Percentiles rank a stretch among this genome's conserved stretches.
Conservation (phyloP, 2,113 vertebrate species). For the Triplophysa tibetana region DNA sequence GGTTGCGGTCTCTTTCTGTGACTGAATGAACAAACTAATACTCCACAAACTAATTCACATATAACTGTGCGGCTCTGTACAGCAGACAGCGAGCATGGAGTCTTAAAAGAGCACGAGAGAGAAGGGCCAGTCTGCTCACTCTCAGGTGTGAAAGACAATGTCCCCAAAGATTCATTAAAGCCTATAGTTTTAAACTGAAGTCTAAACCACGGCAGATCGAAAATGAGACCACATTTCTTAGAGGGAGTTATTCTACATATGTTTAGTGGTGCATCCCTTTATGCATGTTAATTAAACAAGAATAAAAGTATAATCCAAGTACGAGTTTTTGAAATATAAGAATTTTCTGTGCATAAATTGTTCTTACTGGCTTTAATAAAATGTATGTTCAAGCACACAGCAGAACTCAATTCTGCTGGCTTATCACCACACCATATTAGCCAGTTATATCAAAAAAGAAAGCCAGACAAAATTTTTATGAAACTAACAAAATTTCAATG, state of each 20-base stretch:
- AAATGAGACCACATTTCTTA: background rate
- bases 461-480: background rate
- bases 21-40: conserved; percentile 22
- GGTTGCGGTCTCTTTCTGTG: background rate
- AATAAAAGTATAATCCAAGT: background rate
- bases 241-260: background rate
- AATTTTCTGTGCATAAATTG: background rate
- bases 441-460: background rate
- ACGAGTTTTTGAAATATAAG: no score
- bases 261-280: background rate
- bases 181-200: background rate
- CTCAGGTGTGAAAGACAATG: background rate
- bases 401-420: background rate
- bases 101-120: conserved; percentile 9
- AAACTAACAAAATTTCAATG: background rate
- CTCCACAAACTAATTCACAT: background rate
- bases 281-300: background rate
- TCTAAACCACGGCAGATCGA: background rate
- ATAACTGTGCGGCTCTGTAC: conserved; percentile 7
- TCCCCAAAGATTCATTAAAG: conserved; percentile 1
- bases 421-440: background rate
- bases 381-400: background rate
- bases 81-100: background rate
- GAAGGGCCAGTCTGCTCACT: background rate
- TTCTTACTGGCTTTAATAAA: background rate